A percentile compares a stretch with the other conserved stretches of the same genome.
Evolutionary conservation across 2,797 vertebrate species (phyloP).

Genomic region (Acanthornis magna): DNA sequence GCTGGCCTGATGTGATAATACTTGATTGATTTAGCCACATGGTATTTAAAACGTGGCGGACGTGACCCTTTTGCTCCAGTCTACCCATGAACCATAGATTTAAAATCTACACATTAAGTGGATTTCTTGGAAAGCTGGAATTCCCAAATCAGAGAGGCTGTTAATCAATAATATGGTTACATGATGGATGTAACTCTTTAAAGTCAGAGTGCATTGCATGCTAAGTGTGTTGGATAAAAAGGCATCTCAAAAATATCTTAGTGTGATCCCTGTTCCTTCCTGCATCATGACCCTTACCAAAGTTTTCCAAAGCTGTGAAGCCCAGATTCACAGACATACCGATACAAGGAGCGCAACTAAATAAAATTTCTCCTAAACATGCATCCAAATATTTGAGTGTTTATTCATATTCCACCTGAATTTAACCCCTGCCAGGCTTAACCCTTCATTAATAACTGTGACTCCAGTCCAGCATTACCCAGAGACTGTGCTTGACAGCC

Average conservation of each 20-base stretch:
- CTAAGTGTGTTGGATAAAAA: neutral
- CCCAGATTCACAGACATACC: neutral
- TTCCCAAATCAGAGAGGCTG: slow-evolving; percentile 4
- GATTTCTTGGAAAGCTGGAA: slow-evolving; percentile 2
- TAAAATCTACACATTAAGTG: neutral
- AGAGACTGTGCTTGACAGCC: neutral
- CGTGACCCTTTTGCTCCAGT: neutral
- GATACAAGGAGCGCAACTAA: neutral
- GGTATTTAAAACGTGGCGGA: slow-evolving; percentile 11
- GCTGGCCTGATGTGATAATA: slow-evolving; percentile 3
- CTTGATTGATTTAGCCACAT: slow-evolving; percentile 11
- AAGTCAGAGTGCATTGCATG: neutral
- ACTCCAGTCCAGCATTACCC: neutral
- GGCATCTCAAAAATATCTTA: neutral
- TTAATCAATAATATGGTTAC: neutral
- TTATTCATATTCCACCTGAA: neutral
- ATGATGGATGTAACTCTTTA: neutral
- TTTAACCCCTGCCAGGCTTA: neutral
- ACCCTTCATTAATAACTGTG: neutral
- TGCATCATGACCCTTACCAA: neutral
- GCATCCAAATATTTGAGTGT: neutral
- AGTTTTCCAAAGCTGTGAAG: neutral
- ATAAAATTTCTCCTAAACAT: neutral
- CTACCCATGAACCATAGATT: neutral
- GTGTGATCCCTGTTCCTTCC: neutral